Percentiles rank a stretch among this genome's conserved stretches.
Evolutionary conservation across 2,113 vertebrate genomes (phyloP).

Genomic region (Microcebus tavaratra): DNA sequence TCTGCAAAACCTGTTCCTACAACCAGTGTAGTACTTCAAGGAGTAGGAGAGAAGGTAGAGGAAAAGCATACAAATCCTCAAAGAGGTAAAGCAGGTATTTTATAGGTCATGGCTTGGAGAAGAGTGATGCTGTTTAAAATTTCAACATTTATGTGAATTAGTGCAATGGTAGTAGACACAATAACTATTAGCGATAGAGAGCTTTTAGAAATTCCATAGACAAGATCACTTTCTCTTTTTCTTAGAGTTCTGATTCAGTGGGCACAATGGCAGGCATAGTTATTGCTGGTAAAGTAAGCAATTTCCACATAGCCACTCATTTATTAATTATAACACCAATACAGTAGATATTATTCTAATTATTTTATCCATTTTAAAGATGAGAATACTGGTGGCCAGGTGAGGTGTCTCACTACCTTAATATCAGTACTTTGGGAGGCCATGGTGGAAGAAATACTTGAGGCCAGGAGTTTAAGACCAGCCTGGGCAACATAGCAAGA

Average conservation of each 20-base stretch:
- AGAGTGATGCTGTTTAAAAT: neutral
- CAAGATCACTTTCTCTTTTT: accelerated
- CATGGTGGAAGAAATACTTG: no score
- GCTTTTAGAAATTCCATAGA: neutral
- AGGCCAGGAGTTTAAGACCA: no score
- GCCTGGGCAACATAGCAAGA: no score
- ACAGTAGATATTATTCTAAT: neutral
- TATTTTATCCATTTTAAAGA: neutral
- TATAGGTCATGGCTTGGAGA: neutral
- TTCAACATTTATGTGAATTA: neutral
- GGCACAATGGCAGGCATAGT: accelerated
- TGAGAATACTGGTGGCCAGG: neutral
- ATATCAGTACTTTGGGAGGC: no score
- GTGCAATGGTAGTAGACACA: neutral
- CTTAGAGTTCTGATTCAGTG: neutral
- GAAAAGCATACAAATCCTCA: neutral
- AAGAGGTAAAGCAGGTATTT: neutral
- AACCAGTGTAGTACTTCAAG: neutral
- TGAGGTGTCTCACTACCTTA: no score
- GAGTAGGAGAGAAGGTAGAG: neutral
- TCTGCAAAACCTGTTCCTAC: neutral
- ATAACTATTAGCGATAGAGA: neutral
- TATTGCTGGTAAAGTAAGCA: neutral
- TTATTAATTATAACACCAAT: neutral
- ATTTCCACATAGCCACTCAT: neutral